Base-by-base conservation (phyloP, 1,140 invertebrate species). In the Pachyrhynchus sulphureomaculatus region DNA sequence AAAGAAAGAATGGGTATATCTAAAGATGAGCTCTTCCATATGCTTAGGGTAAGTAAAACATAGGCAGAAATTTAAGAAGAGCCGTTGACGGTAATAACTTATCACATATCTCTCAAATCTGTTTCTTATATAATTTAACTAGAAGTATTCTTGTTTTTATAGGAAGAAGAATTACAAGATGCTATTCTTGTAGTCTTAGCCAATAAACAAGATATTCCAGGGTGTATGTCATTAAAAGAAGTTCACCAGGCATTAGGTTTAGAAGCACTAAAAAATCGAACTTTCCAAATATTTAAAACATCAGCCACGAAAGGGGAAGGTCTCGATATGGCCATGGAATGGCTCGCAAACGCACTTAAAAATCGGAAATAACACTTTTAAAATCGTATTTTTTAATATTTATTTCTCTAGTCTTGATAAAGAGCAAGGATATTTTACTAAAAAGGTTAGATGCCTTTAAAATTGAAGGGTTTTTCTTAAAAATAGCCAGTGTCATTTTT, bases 141-240 rank as follows among this genome's bases (percentile, higher is more conserved):
- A 44, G 9, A 23, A 51, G 13, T 5, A 15, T 24, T 51, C 42
- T 45, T 47, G 34, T 62, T 62, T 62, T 62, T 72, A 58, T 71
- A 96, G 89, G 98, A 99, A 80, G 97, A 99, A 76, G 98, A 99
- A 77, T 79, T 99, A 72, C 90, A 93, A 71, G 93, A 93, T 67
- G 93, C 96, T 51, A 90, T 98, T 72, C 81, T 99, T 58, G 91
- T 98, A 26, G 95, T 99, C 32, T 79, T 99, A 72, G 97, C 97
- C n/a, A 99, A 99, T 76, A 99, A 99, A 82, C 98, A 99, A 79
- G 97, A 99, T 76, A 96, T 99, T 83, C 90, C 95, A 49, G 95
- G 95, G 23, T 96, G 95, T 72, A 88, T 99, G 83, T 93, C 90
- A 48, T 91, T 96, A 0, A 90, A 95, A 0, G 96, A 99, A 79